Base-by-base conservation (phyloP, 2,888 invertebrate genomes). In the Maniola hyperantus region DNA sequence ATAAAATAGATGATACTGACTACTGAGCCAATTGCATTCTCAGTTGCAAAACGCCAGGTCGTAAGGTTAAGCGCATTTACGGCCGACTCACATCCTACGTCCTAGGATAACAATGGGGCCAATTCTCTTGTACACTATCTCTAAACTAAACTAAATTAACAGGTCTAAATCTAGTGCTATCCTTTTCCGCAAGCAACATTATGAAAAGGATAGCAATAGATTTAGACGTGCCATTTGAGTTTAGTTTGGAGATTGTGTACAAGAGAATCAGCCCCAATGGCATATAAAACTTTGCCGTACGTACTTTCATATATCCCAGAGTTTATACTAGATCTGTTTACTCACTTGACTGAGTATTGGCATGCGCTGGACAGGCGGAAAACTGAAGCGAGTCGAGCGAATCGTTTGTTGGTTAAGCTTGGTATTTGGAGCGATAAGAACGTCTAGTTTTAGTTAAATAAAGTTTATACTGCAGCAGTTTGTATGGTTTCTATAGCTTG, bases 301-400 rank as follows among this genome's bases (percentile, higher is more conserved):
- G 34, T 36, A 42, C 53, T 53, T 34, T 15, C 53, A 26, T 62
- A 62, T 62, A 42, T 42, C 33, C 53, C 62, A 42, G 42, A 53
- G 53, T 42, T 62, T 62, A 62, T 62, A 53, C 53, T 39, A 64
- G 58, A 64, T 64, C 26, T 58, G 69, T 65, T 65, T 67, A 70
- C 50, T 70, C 70, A 64, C 64, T 64, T 57, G 65, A 34, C 55
- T 67, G 67, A 44, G 65, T 70, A 62, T 64, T 64, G 69, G 64
- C 64, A 15, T 64, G 59, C 62, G 59, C 63, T 64, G 67, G 67
- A 67, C 67, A 59, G 46, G 64, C 64, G 67, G 67, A 67, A 67
- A 67, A 67, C 64, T 57, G 65, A 65, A 65, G 64, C 39, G 54
- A 65, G 58, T 48, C 65, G 60, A 60, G 60, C 60, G 64, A 64